These are phyloP conservation scores for Trichonephila inaurata DNA, from an alignment of 1,140 invertebrate genomes.

Conservation along the genomic window DNA sequence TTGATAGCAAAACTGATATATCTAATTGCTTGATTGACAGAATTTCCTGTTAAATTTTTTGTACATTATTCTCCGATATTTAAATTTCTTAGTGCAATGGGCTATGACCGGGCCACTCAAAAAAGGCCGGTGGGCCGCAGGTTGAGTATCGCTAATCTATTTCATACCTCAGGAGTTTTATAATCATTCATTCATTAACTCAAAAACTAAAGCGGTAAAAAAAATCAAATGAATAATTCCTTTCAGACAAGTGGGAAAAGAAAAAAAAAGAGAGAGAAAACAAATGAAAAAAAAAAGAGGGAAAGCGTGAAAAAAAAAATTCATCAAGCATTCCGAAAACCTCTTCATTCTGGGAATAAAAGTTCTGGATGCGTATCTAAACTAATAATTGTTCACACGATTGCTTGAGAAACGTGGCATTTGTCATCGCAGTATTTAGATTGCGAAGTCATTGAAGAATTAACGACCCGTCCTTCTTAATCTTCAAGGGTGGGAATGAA, in stretches of 20 bases:
- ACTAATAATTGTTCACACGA: conserved; percentile 44
- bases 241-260: neutral
- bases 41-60: too few species aligned
- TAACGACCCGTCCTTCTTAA: conserved; percentile 11
- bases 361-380: conserved; percentile 41
- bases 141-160: too few species aligned
- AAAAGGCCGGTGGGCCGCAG: too few species aligned
- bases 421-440: neutral
- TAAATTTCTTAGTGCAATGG: too few species aligned
- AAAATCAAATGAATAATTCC: neutral
- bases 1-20: too few species aligned
- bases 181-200: too few species aligned
- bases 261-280: neutral
- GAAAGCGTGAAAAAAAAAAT: conserved; percentile 19
- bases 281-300: neutral
- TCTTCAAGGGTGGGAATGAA: conserved; percentile 37
- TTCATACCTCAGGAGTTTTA: too few species aligned
- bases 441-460: conserved; percentile 35
- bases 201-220: too few species aligned
- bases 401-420: conserved; percentile 8
- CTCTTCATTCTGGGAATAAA: neutral
- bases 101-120: too few species aligned
- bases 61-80: too few species aligned
- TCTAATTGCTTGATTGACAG: too few species aligned
- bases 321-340: neutral